Conservation (phyloP, 2,797 vertebrate species). For the Urocyon cinereoargenteus region DNA sequence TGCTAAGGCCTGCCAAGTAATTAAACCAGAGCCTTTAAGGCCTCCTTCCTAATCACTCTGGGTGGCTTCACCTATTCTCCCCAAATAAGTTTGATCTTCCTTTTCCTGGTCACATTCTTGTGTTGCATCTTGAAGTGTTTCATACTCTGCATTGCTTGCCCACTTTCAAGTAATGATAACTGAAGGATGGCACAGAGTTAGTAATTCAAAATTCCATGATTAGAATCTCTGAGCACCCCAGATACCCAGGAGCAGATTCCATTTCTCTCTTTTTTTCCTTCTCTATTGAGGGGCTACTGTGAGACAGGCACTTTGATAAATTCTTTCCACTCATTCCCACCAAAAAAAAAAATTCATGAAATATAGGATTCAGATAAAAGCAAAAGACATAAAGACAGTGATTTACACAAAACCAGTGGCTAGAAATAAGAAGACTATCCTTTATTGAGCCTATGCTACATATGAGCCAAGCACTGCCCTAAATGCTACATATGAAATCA, state of each 20-base stretch:
- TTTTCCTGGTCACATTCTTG: neutral
- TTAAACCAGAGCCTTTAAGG: neutral
- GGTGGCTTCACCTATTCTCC: neutral
- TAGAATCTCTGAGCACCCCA: neutral
- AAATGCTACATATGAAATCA: neutral
- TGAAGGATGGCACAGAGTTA: neutral
- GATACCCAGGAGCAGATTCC: neutral
- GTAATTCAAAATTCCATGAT: neutral
- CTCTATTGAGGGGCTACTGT: neutral
- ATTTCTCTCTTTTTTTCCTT: neutral
- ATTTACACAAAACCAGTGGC: neutral
- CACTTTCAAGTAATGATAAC: neutral
- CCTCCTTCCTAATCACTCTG: neutral
- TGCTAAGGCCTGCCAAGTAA: neutral
- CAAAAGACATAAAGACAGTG: neutral
- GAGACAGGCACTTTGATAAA: neutral
- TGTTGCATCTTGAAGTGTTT: neutral
- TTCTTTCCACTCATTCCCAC: neutral
- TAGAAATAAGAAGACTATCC: neutral
- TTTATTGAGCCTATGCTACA: neutral
- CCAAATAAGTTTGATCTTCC: neutral
- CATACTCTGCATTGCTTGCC: neutral
- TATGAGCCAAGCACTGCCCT: neutral
- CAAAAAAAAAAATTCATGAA: slow-evolving; percentile 19
- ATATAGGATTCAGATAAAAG: neutral